Conservation (phyloP, 1,140 invertebrate species). For the Choristoneura fumiferana region DNA sequence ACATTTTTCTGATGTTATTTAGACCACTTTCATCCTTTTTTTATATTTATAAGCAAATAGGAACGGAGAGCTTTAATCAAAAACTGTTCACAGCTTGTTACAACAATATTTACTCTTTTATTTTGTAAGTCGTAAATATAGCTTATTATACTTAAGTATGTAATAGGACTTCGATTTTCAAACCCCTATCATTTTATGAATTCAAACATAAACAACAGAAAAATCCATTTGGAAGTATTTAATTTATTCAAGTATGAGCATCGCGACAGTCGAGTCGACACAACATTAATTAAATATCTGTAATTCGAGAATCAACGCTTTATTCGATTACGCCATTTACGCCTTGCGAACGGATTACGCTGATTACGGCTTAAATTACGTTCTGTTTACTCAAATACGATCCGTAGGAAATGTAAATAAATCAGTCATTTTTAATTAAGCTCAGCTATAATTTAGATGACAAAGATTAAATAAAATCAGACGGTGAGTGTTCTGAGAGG, state of each 20-base stretch:
- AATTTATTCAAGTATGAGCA: not conserved
- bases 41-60: too few species aligned
- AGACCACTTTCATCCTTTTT: too few species aligned
- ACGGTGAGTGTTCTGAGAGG: not conserved
- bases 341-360: not conserved
- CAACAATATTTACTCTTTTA: too few species aligned
- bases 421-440: conserved; percentile 39
- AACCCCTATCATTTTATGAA: too few species aligned
- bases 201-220: too few species aligned
- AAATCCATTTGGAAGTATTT: not conserved
- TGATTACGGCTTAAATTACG: not conserved
- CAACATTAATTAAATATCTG: not conserved
- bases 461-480: conserved; percentile 18
- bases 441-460: conserved; percentile 28
- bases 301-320: not conserved
- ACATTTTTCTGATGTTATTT: too few species aligned
- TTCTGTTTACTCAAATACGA: not conserved
- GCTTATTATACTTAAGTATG: too few species aligned
- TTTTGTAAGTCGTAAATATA: too few species aligned
- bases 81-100: too few species aligned
- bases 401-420: conserved; percentile 27
- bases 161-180: too few species aligned
- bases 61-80: too few species aligned
- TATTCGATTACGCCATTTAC: not conserved
- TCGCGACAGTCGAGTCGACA: not conserved